Base-by-base conservation (phyloP, 2,888 invertebrate species). In the Bunonema sp. region DNA sequence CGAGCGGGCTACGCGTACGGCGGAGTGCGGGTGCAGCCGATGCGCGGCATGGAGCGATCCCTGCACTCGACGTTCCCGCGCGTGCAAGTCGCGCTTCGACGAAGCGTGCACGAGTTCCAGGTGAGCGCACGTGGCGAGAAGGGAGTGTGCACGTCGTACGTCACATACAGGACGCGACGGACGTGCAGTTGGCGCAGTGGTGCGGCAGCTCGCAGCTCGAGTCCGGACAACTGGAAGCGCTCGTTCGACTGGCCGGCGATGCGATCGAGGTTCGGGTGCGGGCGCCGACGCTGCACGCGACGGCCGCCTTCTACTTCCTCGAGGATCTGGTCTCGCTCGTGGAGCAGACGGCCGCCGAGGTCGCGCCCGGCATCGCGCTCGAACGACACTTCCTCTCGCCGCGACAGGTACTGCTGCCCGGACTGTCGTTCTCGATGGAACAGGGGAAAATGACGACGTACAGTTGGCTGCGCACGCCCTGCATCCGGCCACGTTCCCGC, bases 111-210 rank as follows among this genome's bases (percentile, higher is more conserved):
- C 47, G 71, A 74, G 15, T 75, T 62, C 52, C 59, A 60, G 50
- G 57, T 56, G 2, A 10, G 34, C 10, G 36, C 15, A 15, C 8
- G n/a, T n/a, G n/a, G n/a, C n/a, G n/a, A n/a, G n/a, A n/a, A n/a
- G n/a, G n/a, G n/a, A n/a, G n/a, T n/a, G n/a, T n/a, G n/a, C n/a
- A n/a, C n/a, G n/a, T n/a, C n/a, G n/a, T n/a, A n/a, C n/a, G n/a
- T n/a, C n/a, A n/a, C n/a, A 31, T 71, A 63, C 70, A 73, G 49
- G 75, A 74, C 46, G 72, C 74, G 12, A 56, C 61, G 42, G 79
- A 79, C 46, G 76, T 76, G 1, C 80, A 81, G 66, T 70, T 82
- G 30, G 78, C 79, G 55, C 81, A 82, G 65, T 52, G 81, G 81
- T 30, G 52, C 40, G 52, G 54, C 22, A 57, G 59, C 45, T 79